Evolutionary conservation across 2,888 invertebrate genomes (phyloP).

Genomic region (Sinopyrophorus schimmeli): DNA sequence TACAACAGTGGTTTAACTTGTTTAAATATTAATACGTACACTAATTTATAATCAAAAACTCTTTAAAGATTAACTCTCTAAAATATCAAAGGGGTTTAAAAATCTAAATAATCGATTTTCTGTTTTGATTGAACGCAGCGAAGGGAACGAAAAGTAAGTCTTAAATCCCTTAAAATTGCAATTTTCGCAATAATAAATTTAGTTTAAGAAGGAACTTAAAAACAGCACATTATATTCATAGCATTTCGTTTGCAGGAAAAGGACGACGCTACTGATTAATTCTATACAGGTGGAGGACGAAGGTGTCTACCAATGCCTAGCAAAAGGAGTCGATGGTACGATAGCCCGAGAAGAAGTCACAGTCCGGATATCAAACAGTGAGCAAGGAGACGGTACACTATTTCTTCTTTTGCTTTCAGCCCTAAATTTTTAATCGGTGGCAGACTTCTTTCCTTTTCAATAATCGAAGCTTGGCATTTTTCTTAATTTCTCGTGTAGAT

Average conservation of each 20-base stretch:
- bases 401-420: conserved; percentile 33
- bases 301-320: conserved; percentile 82
- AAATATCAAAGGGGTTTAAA: too few relatives aligned
- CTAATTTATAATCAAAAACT: too few relatives aligned
- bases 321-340: conserved; percentile 69
- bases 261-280: conserved; percentile 80
- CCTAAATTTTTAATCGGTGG: conserved; percentile 1
- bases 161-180: too few relatives aligned
- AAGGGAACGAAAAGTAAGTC: too few relatives aligned
- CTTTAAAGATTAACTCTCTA: too few relatives aligned
- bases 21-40: too few relatives aligned
- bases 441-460: neutral
- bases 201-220: too few relatives aligned
- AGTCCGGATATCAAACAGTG: conserved; percentile 49
- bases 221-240: conserved; percentile 25
- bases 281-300: conserved; percentile 74
- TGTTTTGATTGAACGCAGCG: too few relatives aligned
- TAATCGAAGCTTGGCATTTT: neutral
- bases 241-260: conserved; percentile 65
- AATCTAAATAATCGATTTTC: too few relatives aligned
- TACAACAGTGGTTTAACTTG: too few relatives aligned
- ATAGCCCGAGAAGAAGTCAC: conserved; percentile 37
- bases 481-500: conserved; percentile 5
- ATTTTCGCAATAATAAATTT: too few relatives aligned
- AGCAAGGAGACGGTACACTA: conserved; percentile 39